Evolutionary conservation across 1,140 invertebrate species (phyloP).

Genomic region (Sycophaga agraensis): DNA sequence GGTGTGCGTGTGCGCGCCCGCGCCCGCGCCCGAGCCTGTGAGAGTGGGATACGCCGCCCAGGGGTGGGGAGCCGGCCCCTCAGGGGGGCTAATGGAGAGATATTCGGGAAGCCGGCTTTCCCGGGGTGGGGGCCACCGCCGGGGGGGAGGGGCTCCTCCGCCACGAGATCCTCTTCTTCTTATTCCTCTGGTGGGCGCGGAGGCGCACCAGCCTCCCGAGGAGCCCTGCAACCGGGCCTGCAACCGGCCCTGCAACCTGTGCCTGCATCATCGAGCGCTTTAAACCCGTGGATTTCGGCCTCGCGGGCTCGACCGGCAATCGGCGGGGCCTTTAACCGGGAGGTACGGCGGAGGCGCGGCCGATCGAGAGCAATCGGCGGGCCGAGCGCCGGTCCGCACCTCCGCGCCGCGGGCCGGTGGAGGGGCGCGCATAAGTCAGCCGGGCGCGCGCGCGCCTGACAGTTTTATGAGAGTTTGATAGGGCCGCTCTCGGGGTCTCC

Average conservation of each 20-base stretch:
- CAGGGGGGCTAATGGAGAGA: conserved; percentile 57
- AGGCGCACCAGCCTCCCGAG: conserved; percentile 17
- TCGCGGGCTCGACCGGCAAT: too few relatives aligned
- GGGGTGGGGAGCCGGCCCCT: conserved; percentile 46
- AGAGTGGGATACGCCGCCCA: conserved; percentile 34
- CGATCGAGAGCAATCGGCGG: background rate
- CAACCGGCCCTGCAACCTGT: too few relatives aligned
- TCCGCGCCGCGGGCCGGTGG: conserved; percentile 5
- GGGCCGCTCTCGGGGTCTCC: conserved; percentile 39
- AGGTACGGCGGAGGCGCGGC: too few relatives aligned
- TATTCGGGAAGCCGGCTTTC: conserved; percentile 49
- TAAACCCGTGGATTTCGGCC: too few relatives aligned
- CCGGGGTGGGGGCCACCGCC: conserved; percentile 47
- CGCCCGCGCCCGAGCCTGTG: background rate
- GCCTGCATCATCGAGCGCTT: too few relatives aligned
- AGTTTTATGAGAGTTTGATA: conserved; percentile 61
- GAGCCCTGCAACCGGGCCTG: too few relatives aligned
- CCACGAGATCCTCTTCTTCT: conserved; percentile 36
- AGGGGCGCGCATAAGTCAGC: conserved; percentile 56
- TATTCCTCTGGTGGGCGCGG: conserved; percentile 44
- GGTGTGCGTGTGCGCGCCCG: conserved; percentile 26
- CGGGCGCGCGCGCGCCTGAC: conserved; percentile 53
- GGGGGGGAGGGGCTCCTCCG: too few relatives aligned
- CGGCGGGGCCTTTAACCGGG: too few relatives aligned
- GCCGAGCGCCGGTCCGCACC: background rate